Base-by-base conservation (phyloP, 1,140 invertebrate species). In the Ceratina calcarata region DNA sequence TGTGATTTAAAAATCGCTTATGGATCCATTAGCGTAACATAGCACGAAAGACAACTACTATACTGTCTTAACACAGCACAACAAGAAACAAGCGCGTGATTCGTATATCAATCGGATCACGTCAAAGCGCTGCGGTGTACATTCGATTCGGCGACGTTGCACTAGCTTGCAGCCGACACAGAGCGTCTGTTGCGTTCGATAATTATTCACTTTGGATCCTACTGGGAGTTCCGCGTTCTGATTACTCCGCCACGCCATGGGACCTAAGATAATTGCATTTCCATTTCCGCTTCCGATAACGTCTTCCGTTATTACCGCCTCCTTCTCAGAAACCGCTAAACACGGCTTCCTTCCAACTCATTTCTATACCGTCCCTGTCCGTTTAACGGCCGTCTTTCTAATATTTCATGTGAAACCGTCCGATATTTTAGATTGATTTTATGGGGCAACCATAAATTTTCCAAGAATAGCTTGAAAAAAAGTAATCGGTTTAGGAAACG, bases 161-260 rank as follows among this genome's bases (percentile, higher is more conserved):
- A 51, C 18, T 20, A 22, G 15, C 27, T 45, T 22, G 37, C 37
- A 18, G 61, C n/a, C 45, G 37, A 62, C n/a, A 16, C n/a, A 70
- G 49, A 37, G 37, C 20, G 24, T 15, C 13, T 51, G 24, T 68
- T 24, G 27, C 24, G 4, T 7, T 61, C 20, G 16, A 27, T 78
- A 70, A 70, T 78, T 78, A 78, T 78, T 78, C 75, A 78, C 49
- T 75, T 75, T 45, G 57, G 73, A 57, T 16, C 37, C 67, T 27
- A 13, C n/a, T n/a, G 65, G 67, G 45, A 78, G 37, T 62, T 62
- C n/a, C 51, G n/a, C 8, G 45, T 62, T 15, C 62, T 66, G 45
- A 78, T 70, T 62, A 62, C 57, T 62, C 45, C 3, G 4, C 37
- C 37, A n/a, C 49, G 10, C 51, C n/a, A 22, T n/a, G n/a, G n/a